Base-by-base conservation (phyloP, 1,140 invertebrate species). In the Drosophila mojavensis region DNA sequence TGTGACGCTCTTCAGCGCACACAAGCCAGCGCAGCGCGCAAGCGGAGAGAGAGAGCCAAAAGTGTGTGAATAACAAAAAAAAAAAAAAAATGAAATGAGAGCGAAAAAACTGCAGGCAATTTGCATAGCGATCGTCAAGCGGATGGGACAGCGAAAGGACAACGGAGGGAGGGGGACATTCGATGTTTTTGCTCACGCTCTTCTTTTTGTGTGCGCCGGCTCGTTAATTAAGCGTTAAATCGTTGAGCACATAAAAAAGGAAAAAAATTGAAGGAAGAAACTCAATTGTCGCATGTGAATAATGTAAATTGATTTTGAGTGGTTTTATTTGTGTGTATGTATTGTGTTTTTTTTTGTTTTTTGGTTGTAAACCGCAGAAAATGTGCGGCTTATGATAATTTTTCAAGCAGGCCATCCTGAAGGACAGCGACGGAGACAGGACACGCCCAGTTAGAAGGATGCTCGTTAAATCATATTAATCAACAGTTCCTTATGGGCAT, bases 141-240 rank as follows among this genome's bases (percentile, higher is more conserved):
- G 62, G 36, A n/a, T 51, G 4, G 24, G 20, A 26, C 20, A 39
- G 36, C 11, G 36, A 39, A 11, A 39, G 10, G 20, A 11, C 2
- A 26, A 11, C 43, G 43, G 13, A 15, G 17, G n/a, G 43, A 17
- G 43, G 43, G n/a, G n/a, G 43, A 9, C 15, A 9, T 6, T 20
- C n/a, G 36, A 39, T 47, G 53, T 26, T 45, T 60, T 54, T 36
- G 69, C 48, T 66, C 55, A 36, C 24, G 30, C 39, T 53, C 41
- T 69, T 50, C 20, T 36, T 43, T 54, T 61, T 43, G 39, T 63
- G 51, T 67, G 50, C 53, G 50, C 53, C 75, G 47, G 66, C 64
- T 74, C 72, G 76, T 83, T 88, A 86, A 86, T 86, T 86, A 88
- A 88, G 82, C 82, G 82, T 88, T 79, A 88, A 86, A 86, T 86